Conservation (phyloP, 1,140 invertebrate genomes). For the Antheraea mylitta region DNA sequence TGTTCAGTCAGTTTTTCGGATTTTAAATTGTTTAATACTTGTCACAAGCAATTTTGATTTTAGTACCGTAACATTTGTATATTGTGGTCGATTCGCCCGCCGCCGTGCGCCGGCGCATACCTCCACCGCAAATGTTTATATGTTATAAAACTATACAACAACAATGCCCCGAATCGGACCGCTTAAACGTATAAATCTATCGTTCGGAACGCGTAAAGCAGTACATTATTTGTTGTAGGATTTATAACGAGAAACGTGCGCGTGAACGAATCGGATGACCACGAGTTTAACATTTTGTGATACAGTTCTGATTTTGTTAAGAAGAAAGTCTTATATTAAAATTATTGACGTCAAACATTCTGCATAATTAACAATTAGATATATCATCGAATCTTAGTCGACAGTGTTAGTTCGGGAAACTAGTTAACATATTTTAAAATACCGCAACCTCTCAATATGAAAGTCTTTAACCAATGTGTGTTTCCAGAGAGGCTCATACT, state of each 20-base stretch:
- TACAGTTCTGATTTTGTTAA: background rate
- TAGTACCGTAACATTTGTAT: background rate
- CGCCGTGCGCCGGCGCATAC: constrained; percentile 13
- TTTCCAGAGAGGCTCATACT: too few relatives aligned
- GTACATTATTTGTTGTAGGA: constrained; percentile 64
- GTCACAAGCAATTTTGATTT: too few relatives aligned
- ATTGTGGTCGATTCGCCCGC: background rate
- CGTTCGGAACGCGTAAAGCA: constrained; percentile 54
- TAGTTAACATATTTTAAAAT: too few relatives aligned
- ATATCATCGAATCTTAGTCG: too few relatives aligned
- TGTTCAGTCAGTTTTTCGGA: too few relatives aligned
- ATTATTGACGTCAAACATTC: too few relatives aligned
- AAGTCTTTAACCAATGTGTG: too few relatives aligned
- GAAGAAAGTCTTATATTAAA: background rate
- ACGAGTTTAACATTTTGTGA: constrained; percentile 15
- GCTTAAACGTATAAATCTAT: constrained; percentile 61
- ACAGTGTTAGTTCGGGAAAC: too few relatives aligned
- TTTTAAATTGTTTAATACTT: too few relatives aligned
- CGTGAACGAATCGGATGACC: constrained; percentile 30
- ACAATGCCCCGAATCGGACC: constrained; percentile 53
- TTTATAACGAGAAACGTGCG: constrained; percentile 67
- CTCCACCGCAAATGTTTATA: constrained; percentile 50
- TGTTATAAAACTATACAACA: constrained; percentile 40
- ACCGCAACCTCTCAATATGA: too few relatives aligned
- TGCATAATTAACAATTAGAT: too few relatives aligned